These are phyloP conservation scores for Adrianichthys oophorus DNA, from an alignment of 2,797 vertebrate species.

Conservation along the genomic window DNA sequence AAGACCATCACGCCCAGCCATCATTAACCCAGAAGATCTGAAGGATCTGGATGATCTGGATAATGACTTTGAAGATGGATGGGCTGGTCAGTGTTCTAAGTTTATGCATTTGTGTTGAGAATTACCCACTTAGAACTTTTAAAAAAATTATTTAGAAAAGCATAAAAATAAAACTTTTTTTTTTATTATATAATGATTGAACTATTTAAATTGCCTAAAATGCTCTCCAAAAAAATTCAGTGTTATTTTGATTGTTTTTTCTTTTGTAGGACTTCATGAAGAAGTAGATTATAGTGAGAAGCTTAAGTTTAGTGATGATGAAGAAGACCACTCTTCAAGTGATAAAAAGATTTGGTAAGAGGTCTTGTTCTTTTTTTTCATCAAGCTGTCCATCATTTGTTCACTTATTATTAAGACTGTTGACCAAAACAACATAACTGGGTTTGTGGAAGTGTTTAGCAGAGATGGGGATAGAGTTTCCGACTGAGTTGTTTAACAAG, in stretches of 20 bases:
- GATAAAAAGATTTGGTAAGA: conserved; percentile 89
- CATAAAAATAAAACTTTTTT: background rate
- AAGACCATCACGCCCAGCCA: conserved; percentile 85
- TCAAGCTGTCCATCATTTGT: background rate
- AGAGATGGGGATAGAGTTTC: too few relatives aligned
- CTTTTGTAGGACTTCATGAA: conserved; percentile 88
- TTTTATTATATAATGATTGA: background rate
- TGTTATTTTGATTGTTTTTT: background rate
- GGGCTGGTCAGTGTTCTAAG: conserved; percentile 80
- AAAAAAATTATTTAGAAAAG: background rate
- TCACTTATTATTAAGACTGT: too few relatives aligned
- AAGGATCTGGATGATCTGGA: conserved; percentile 97
- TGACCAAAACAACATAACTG: too few relatives aligned
- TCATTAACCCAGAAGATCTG: conserved; percentile 95
- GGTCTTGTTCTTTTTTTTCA: background rate
- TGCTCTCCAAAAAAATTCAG: background rate
- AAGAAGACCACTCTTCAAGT: conserved; percentile 81
- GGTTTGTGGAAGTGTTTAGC: too few relatives aligned
- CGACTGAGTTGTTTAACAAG: too few relatives aligned
- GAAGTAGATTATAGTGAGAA: conserved; percentile 99
- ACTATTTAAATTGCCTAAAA: background rate
- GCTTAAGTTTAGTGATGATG: conserved; percentile 96
- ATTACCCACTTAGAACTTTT: too few relatives aligned
- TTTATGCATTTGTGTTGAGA: background rate
- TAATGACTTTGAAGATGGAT: conserved; percentile 92